phyloP scores from a whole-genome alignment of 2,797 vertebrate genomes.

The Enteromius paludinosus region DNA sequence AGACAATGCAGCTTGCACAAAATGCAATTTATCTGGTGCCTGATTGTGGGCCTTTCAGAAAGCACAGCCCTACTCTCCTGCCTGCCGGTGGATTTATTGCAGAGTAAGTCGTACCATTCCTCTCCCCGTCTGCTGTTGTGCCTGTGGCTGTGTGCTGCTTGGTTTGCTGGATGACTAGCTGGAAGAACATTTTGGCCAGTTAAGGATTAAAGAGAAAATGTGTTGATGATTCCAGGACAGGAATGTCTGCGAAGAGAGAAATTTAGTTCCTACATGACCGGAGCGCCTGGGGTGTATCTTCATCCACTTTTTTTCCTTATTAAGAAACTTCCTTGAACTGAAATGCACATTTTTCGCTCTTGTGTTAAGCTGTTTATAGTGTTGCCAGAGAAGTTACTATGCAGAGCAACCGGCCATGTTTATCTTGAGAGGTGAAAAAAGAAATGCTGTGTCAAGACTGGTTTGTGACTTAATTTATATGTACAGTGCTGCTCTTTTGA shows the following conservation, averaged over 20 bases:
- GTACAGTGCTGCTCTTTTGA: slow-evolving; percentile 32
- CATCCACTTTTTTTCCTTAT: slow-evolving; percentile 28
- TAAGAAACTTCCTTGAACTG: slow-evolving; percentile 32
- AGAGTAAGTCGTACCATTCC: slow-evolving; percentile 77
- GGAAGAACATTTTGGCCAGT: slow-evolving; percentile 43
- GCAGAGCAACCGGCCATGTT: slow-evolving; percentile 28
- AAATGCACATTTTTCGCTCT: slow-evolving; percentile 39
- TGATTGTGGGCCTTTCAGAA: slow-evolving; percentile 79
- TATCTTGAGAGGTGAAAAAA: slow-evolving; percentile 29
- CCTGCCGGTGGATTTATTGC: slow-evolving; percentile 77
- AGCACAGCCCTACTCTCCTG: slow-evolving; percentile 68
- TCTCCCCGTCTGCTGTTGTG: slow-evolving; percentile 48
- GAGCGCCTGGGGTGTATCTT: slow-evolving; percentile 35
- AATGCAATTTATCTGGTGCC: slow-evolving; percentile 78
- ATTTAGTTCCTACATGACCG: slow-evolving; percentile 1
- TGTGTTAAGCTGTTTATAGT: slow-evolving; percentile 33
- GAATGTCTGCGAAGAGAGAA: slow-evolving; percentile 27
- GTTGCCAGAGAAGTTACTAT: slow-evolving; percentile 44
- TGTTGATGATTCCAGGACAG: slow-evolving; percentile 28
- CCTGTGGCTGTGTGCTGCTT: slow-evolving; percentile 52
- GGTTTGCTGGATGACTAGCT: slow-evolving; percentile 39
- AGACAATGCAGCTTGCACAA: slow-evolving; percentile 84
- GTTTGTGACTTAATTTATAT: slow-evolving; percentile 37
- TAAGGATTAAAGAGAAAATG: slow-evolving; percentile 25
- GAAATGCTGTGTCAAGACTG: slow-evolving; percentile 17